Evolutionary conservation across 1,140 invertebrate genomes (phyloP), one percentile per base, ranked within the genome.

Genomic region (Sarcophaga bullata): DNA sequence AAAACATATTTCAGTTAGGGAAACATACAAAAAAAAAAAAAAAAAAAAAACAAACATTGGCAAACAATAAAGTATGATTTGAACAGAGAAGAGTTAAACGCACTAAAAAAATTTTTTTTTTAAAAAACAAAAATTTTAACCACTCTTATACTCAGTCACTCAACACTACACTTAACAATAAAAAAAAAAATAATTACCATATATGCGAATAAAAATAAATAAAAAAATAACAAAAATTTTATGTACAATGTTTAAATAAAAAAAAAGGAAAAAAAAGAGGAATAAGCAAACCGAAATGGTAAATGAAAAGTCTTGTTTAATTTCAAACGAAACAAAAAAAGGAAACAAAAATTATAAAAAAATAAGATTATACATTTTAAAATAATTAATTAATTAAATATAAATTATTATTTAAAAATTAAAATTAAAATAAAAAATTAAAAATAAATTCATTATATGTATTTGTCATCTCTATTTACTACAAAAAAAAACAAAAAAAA

Each of bases 401-500:
- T 15, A 58, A 7, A 58, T 58, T 37, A 37, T 58, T 58, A 58
- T 58, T 58, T 58, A 15, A 11, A 58, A n/a, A 58, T 58, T 13
- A 58, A 58, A n/a, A 58, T 13, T 58, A 13, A 58, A 58, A 7
- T 9, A 58, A 58, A 58, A 8, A 15, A 58, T 58, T 58, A 58
- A 58, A 58, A 58, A 13, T 58, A 37, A 4, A 58, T 58, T 58
- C 25, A 58, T 58, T 58, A 58, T 15, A 58, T 58, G 54, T 58
- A 58, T 58, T 58, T 58, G 54, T 58, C 54, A 58, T 58, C 54
- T 58, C n/a, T n/a, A n/a, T n/a, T n/a, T n/a, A 58, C 54, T 58
- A 37, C 25, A 37, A 37, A 37, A 15, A 58, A 58, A 15, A 37
- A 37, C 1, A 58, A 58, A 15, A 58, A 3, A 58, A n/a, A 11